Evolutionary conservation across 2,113 vertebrate species (phyloP).

Genomic region (Leucosticte australis): DNA sequence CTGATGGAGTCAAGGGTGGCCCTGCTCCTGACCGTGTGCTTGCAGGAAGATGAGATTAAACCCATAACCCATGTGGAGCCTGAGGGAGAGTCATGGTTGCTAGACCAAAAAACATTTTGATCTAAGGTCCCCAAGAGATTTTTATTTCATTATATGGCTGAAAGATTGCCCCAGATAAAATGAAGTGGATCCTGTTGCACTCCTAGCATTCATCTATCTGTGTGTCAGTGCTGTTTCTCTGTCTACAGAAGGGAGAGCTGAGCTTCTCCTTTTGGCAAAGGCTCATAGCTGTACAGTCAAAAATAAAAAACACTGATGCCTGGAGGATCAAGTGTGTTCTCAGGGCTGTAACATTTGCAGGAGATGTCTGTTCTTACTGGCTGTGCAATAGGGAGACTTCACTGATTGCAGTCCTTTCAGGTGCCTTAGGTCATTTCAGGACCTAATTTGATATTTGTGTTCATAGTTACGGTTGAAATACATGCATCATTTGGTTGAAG

Average conservation of each 20-base stretch:
- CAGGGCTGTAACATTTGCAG: neutral
- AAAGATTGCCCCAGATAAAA: conserved; percentile 8
- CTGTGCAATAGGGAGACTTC: neutral
- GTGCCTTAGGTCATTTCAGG: neutral
- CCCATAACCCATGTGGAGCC: neutral
- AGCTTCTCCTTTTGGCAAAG: accelerated
- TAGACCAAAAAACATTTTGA: neutral
- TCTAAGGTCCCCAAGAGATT: neutral
- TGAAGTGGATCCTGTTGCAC: neutral
- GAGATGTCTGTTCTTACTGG: neutral
- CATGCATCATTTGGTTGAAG: neutral
- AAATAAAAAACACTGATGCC: neutral
- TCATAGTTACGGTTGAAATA: neutral
- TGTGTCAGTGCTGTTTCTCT: neutral
- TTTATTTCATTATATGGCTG: conserved; percentile 11
- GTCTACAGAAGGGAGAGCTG: neutral
- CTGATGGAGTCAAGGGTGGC: neutral
- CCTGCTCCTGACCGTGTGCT: accelerated
- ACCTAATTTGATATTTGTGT: neutral
- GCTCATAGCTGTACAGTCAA: accelerated
- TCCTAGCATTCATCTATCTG: neutral
- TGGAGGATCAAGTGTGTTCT: neutral
- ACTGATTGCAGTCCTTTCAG: neutral
- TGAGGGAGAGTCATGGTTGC: neutral
- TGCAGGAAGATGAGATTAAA: neutral